Evolutionary conservation across 2,113 vertebrate species (phyloP), one percentile per base, ranked within the genome.

Genomic region (Trogon surrucura): DNA sequence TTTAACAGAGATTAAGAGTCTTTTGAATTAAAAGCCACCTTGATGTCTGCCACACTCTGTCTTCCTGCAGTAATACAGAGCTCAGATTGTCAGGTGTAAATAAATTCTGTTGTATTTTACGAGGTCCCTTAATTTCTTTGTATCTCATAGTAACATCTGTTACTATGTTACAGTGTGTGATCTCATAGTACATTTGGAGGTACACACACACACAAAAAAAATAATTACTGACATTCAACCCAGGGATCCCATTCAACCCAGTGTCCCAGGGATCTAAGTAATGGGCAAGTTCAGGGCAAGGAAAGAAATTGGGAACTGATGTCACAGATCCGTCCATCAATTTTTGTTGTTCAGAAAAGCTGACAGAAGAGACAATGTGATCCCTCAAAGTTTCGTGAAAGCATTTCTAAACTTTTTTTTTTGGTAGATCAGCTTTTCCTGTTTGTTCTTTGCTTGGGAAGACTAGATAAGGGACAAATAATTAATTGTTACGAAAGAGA

Each of bases 171-270:
- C 5, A 8, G 17, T 25, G 23, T 25, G 2, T 44, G 13, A 27
- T n/a, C 12, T 92, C 16, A 50, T 7, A 41, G 32, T n/a, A 21
- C 1, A 11, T 77, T 67, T 72, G 10, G 16, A 53, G 29, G 19
- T 16, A 19, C 41, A 41, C 41, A 41, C 41, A 41, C 50, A 14
- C n/a, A n/a, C n/a, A 21, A 61, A 48, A 71, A 58, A 21, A 22
- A 58, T 36, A n/a, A 2, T 6, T 9, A 34, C 20, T n/a, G 38
- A 20, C 1, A 11, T 41, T 11, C 5, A 81, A 3, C 3, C n/a
- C 18, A 21, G 77, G 38, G 16, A 41, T 9, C 36, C 36, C 36
- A 36, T 36, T 36, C 36, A 36, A 36, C 36, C 36, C 36, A 71
- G 47, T 13, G 10, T 61, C 50, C 6, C 11, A 72, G 4, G 12